Percentiles rank a stretch among this genome's conserved stretches.
Conservation (phyloP, 2,797 vertebrate genomes). For the Hafferia zeledoni region DNA sequence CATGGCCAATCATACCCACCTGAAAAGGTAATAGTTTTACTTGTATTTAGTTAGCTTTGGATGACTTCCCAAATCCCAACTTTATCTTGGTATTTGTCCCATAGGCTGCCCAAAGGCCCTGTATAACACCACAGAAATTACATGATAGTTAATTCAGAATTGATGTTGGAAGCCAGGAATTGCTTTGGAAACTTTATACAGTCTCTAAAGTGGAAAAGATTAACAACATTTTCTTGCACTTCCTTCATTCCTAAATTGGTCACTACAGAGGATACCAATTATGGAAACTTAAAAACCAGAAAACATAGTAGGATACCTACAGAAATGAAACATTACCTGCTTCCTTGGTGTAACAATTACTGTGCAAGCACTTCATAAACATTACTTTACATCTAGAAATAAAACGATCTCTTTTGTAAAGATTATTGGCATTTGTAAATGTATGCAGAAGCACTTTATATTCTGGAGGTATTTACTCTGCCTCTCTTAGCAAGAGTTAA, state of each 20-base stretch:
- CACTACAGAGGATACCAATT: neutral
- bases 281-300: neutral
- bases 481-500: neutral
- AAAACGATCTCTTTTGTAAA: neutral
- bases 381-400: neutral
- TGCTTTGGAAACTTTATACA: neutral
- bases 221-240: neutral
- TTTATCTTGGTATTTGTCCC: neutral
- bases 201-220: neutral
- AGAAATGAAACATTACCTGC: neutral
- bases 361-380: neutral
- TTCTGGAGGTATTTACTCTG: neutral
- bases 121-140: neutral
- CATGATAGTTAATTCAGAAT: neutral
- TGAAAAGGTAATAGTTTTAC: neutral
- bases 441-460: neutral
- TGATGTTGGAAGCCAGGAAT: neutral
- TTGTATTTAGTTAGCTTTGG: neutral
- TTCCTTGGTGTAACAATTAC: neutral
- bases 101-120: neutral
- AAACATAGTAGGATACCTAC: neutral
- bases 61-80: neutral
- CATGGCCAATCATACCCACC: neutral
- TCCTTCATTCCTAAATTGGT: neutral
- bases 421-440: neutral